A percentile compares a stretch with the other conserved stretches of the same genome.
Conservation (phyloP, 2,888 invertebrate species). For the Margaritifera margaritifera region DNA sequence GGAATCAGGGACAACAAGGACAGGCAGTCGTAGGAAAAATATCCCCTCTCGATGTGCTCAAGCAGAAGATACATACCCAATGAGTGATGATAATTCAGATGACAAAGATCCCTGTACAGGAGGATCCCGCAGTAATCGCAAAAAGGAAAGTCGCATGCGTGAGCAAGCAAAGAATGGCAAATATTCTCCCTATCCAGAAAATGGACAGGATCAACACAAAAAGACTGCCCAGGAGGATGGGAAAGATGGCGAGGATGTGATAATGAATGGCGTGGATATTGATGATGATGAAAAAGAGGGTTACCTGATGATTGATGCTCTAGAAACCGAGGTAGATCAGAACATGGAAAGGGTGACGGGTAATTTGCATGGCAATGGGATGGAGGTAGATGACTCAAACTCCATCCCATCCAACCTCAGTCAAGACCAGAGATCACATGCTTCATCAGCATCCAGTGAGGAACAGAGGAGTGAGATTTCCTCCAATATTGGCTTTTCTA, state of each 20-base stretch:
- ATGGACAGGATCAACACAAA: constrained; percentile 8
- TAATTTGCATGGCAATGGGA: constrained; percentile 1
- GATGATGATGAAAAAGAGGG: constrained; percentile 86
- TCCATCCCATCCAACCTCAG: constrained; percentile 5
- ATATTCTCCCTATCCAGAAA: constrained; percentile 1
- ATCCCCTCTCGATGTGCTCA: constrained; percentile 66
- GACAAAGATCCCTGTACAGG: constrained; percentile 33
- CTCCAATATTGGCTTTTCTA: constrained; percentile 81
- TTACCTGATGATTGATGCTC: constrained; percentile 38
- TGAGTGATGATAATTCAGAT: constrained; percentile 60
- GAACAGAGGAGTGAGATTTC: constrained; percentile 32
- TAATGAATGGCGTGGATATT: constrained; percentile 32
- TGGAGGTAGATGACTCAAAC: constrained; percentile 1
- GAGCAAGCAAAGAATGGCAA: constrained; percentile 12
- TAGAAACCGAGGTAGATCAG: constrained; percentile 32
- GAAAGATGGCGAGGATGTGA: constrained; percentile 24
- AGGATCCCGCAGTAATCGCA: constrained; percentile 3
- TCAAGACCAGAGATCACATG: constrained; percentile 13
- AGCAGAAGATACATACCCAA: constrained; percentile 44
- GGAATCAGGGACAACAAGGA: constrained; percentile 31
- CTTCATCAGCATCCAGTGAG: constrained; percentile 28
- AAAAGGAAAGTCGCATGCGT: neutral
- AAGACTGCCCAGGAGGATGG: constrained; percentile 15
- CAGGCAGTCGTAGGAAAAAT: constrained; percentile 63
- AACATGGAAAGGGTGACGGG: constrained; percentile 33